phyloP scores from a whole-genome alignment of 2,797 vertebrate genomes.

The Euthynnus affinis region DNA sequence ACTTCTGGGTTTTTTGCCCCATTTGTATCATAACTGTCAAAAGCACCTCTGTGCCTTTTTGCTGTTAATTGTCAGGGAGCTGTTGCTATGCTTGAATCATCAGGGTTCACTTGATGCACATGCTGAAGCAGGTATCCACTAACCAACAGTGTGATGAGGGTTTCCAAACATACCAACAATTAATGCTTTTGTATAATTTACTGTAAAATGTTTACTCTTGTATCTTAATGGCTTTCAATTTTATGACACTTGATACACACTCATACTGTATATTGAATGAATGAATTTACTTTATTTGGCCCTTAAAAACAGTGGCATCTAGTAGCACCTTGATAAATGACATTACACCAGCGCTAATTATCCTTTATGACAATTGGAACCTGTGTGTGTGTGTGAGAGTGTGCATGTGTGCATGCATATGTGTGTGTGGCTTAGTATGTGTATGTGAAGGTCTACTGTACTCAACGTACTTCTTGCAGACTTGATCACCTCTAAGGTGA shows the following conservation, averaged over 20 bases:
- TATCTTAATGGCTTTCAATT: not conserved
- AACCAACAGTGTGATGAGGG: not conserved
- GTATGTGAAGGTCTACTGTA: slow-evolving; percentile 17
- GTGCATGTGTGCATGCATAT: slow-evolving; percentile 5
- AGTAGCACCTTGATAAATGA: not conserved
- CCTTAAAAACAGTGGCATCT: not conserved
- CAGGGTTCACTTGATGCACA: not conserved
- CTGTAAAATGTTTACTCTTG: not conserved
- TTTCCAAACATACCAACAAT: too few relatives aligned
- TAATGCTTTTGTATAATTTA: not conserved
- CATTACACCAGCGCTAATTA: slow-evolving; percentile 3
- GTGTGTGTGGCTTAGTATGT: slow-evolving; percentile 6
- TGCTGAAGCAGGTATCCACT: slow-evolving; percentile 7
- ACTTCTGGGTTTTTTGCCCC: slow-evolving; percentile 27
- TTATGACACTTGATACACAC: not conserved
- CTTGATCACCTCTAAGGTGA: slow-evolving; percentile 45
- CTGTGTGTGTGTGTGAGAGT: slow-evolving; percentile 13
- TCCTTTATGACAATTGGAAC: slow-evolving; percentile 16
- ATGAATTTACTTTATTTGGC: not conserved
- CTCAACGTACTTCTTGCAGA: slow-evolving; percentile 30
- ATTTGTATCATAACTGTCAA: slow-evolving; percentile 30
- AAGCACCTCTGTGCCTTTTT: too few relatives aligned
- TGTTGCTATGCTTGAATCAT: not conserved
- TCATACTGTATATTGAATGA: not conserved
- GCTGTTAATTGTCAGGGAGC: not conserved